Evolutionary conservation across 2,113 vertebrate species (phyloP).

Genomic region (Paradisaea rubra): DNA sequence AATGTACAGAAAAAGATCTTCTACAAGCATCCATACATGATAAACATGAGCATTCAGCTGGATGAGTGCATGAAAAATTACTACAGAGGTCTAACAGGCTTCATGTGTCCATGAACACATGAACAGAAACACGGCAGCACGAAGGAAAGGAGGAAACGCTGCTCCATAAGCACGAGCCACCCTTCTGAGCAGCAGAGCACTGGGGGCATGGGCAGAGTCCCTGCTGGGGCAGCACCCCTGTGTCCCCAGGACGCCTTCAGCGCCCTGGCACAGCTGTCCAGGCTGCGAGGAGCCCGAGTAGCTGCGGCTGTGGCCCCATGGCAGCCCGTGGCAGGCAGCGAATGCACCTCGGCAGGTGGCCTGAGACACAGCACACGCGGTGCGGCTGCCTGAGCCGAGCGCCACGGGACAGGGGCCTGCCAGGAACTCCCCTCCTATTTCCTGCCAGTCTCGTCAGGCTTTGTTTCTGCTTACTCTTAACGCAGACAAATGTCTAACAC

Average conservation of each 20-base stretch:
- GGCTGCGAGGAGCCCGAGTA: rapidly evolving
- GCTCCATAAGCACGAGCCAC: rapidly evolving
- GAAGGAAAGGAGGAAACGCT: rapidly evolving
- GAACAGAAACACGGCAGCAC: rapidly evolving
- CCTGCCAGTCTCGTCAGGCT: not conserved
- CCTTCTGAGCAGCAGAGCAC: not conserved
- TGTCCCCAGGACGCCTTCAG: not conserved
- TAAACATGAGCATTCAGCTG: not conserved
- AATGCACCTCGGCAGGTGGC: rapidly evolving
- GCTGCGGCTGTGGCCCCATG: not conserved
- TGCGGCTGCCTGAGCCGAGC: rapidly evolving
- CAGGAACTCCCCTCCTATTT: not conserved
- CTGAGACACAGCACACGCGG: rapidly evolving
- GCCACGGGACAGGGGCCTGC: not conserved
- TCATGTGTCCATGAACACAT: rapidly evolving
- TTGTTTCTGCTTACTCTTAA: not conserved
- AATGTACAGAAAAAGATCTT: not conserved
- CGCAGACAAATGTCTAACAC: not conserved
- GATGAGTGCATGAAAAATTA: not conserved
- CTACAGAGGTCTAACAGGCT: not conserved
- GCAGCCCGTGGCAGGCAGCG: not conserved
- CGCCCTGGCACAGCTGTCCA: not conserved
- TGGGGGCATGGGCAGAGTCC: not conserved
- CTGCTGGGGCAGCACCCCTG: rapidly evolving
- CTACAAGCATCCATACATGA: no score